Conservation (phyloP, 2,888 invertebrate species). For the Caradrina kadenii region DNA sequence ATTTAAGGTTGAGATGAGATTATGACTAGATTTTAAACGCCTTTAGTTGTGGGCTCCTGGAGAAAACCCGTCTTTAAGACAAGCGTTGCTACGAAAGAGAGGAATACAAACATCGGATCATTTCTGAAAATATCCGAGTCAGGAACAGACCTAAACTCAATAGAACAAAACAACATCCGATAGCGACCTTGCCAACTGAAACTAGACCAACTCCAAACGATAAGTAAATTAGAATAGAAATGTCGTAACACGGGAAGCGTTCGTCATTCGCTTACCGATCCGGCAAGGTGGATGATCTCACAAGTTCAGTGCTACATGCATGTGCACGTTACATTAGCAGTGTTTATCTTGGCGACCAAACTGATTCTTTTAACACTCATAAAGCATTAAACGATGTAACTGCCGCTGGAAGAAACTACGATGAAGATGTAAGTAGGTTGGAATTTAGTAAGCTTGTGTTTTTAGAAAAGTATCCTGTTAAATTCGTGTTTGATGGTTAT, state of each 20-base stretch:
- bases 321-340: conserved; percentile 71
- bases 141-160: conserved; percentile 32
- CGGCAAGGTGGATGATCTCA: conserved; percentile 84
- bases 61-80: neutral
- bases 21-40: too few species aligned
- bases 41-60: neutral
- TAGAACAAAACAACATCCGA: conserved; percentile 46
- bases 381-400: conserved; percentile 57
- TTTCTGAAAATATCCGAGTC: neutral
- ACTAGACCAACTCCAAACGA: conserved; percentile 51
- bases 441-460: conserved; percentile 13
- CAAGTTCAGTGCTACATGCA: conserved; percentile 75
- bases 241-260: conserved; percentile 72
- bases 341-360: conserved; percentile 77
- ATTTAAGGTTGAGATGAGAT: too few species aligned
- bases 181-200: conserved; percentile 61
- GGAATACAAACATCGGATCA: neutral
- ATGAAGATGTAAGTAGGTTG: conserved; percentile 31
- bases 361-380: conserved; percentile 50
- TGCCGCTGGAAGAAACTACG: conserved; percentile 24
- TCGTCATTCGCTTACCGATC: conserved; percentile 67
- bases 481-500: conserved; percentile 7
- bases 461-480: conserved; percentile 22
- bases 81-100: neutral
- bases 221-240: conserved; percentile 64